phyloP scores from a whole-genome alignment of 2,113 vertebrate genomes.

The Bos indicus region DNA sequence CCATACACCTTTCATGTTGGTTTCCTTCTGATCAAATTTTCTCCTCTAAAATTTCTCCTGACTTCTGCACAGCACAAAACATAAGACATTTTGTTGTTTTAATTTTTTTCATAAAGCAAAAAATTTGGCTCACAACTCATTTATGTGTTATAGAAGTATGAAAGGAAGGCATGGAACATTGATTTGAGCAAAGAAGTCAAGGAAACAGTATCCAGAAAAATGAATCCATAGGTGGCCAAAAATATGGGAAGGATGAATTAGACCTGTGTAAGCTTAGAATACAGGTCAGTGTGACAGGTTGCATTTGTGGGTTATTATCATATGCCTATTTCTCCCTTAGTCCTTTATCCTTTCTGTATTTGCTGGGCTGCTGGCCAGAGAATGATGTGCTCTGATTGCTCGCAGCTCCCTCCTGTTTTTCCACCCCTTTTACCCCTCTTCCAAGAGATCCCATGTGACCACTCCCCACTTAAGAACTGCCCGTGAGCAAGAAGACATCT shows the following conservation, averaged over 20 bases:
- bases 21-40: slow-evolving; percentile 2
- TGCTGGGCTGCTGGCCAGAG: background rate
- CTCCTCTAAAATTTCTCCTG: background rate
- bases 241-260: slow-evolving; percentile 22
- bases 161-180: background rate
- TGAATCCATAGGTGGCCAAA: background rate
- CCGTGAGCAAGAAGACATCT: background rate
- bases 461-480: background rate
- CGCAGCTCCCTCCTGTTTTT: background rate
- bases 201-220: background rate
- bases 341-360: background rate
- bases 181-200: slow-evolving; percentile 14
- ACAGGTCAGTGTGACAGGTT: background rate
- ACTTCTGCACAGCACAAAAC: background rate
- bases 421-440: background rate
- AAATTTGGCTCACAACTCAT: background rate
- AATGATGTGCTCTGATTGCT: background rate
- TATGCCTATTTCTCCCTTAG: background rate
- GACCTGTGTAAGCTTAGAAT: background rate
- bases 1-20: background rate
- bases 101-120: slow-evolving; percentile 14
- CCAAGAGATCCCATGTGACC: background rate
- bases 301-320: background rate
- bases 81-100: background rate
- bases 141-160: slow-evolving; percentile 3